phyloP scores from a whole-genome alignment of 2,888 invertebrate species.

The Epistrophella euchroma region DNA sequence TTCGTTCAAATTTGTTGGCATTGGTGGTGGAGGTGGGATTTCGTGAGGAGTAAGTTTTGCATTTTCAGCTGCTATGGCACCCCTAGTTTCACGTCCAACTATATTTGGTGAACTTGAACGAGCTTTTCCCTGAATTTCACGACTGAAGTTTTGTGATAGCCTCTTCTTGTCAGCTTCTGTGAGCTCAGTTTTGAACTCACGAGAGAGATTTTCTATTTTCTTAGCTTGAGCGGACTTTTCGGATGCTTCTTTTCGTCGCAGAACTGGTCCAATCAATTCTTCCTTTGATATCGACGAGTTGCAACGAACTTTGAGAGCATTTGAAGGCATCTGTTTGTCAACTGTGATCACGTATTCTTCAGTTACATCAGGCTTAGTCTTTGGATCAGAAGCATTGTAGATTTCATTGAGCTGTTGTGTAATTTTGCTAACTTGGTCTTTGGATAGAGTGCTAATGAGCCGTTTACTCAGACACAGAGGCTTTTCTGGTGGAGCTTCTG shows the following conservation, averaged over 20 bases:
- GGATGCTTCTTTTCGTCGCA: constrained; percentile 80
- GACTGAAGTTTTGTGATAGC: constrained; percentile 89
- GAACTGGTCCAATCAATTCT: constrained; percentile 82
- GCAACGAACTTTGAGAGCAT: constrained; percentile 85
- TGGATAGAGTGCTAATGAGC: constrained; percentile 92
- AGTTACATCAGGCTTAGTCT: constrained; percentile 76
- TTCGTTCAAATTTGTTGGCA: constrained; percentile 44
- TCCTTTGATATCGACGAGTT: constrained; percentile 85
- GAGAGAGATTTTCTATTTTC: constrained; percentile 61
- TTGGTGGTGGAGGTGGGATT: constrained; percentile 79
- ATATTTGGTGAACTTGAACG: constrained; percentile 82
- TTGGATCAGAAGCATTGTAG: constrained; percentile 86
- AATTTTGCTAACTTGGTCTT: constrained; percentile 92
- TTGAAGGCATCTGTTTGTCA: constrained; percentile 81
- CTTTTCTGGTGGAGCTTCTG: constrained; percentile 80
- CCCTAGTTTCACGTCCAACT: constrained; percentile 86
- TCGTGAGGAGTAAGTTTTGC: constrained; percentile 82
- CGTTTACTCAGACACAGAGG: constrained; percentile 89
- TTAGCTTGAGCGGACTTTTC: constrained; percentile 76
- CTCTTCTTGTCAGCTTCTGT: constrained; percentile 89
- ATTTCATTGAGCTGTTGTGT: constrained; percentile 93
- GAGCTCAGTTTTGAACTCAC: constrained; percentile 73
- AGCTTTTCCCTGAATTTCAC: constrained; percentile 88
- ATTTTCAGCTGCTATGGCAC: constrained; percentile 86
- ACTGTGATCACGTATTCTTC: constrained; percentile 88